phyloP scores from a whole-genome alignment of 1,140 invertebrate genomes.

The Drusus annulatus region DNA sequence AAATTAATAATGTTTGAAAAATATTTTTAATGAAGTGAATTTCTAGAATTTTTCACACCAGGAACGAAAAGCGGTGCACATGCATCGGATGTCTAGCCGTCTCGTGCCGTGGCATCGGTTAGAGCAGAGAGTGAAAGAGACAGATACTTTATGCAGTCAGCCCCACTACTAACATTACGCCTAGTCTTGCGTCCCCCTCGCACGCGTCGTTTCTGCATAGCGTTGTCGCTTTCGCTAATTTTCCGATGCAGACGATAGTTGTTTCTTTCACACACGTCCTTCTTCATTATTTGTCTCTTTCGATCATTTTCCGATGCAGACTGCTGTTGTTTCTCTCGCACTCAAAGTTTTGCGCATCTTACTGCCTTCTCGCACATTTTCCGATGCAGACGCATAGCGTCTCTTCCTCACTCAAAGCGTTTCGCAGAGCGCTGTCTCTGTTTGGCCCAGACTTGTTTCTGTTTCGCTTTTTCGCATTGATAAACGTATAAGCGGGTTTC shows the following conservation, averaged over 20 bases:
- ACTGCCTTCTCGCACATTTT: no score
- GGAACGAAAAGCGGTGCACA: constrained; percentile 4
- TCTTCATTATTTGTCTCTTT: no score
- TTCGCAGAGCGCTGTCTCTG: background rate
- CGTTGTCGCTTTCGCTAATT: constrained; percentile 4
- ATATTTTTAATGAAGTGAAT: no score
- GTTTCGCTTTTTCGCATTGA: background rate
- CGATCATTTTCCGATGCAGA: no score
- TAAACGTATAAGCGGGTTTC: background rate
- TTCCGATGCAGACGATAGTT: background rate
- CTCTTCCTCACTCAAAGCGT: background rate
- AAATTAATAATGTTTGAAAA: no score
- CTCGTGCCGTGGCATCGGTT: background rate
- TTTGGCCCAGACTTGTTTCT: constrained; percentile 9
- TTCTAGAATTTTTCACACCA: background rate
- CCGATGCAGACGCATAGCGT: constrained; percentile 26
- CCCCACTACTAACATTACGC: background rate
- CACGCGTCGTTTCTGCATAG: no score
- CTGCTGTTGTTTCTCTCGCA: no score
- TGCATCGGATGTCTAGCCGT: constrained; percentile 7
- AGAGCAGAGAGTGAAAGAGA: no score
- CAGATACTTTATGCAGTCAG: background rate
- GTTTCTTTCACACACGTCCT: no score
- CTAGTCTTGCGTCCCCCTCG: background rate
- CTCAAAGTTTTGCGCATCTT: no score